Percentiles rank a stretch among this genome's conserved stretches.
These are phyloP conservation scores for Polia nebulosa DNA, from an alignment of 2,888 invertebrate genomes.

Conservation along the genomic window DNA sequence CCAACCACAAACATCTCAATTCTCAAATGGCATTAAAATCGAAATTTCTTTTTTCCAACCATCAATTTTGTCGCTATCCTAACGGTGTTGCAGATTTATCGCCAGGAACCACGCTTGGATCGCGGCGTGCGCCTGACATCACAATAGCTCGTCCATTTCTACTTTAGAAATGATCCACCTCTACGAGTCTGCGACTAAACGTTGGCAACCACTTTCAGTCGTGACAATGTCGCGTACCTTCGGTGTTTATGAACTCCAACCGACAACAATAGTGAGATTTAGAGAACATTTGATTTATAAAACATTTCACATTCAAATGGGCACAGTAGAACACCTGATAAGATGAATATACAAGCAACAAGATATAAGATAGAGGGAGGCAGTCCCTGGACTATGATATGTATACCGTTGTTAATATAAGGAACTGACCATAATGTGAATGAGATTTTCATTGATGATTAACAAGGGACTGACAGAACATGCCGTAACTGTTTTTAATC, in stretches of 20 bases:
- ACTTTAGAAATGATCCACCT: constrained; percentile 74
- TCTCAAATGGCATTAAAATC: constrained; percentile 39
- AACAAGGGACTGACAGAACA: neutral
- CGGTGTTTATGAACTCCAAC: constrained; percentile 69
- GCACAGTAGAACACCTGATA: constrained; percentile 30
- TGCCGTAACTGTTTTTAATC: neutral
- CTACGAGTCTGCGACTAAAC: constrained; percentile 59
- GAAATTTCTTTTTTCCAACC: constrained; percentile 52
- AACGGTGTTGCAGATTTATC: constrained; percentile 74
- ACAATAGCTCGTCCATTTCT: constrained; percentile 84
- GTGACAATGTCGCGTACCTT: constrained; percentile 71
- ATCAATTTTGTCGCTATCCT: constrained; percentile 67
- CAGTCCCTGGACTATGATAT: neutral
- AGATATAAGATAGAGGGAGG: neutral
- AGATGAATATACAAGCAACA: constrained; percentile 7
- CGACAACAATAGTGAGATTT: constrained; percentile 57
- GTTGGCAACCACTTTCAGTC: constrained; percentile 66
- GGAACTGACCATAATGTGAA: neutral
- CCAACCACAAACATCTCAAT: constrained; percentile 22
- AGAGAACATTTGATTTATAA: constrained; percentile 42
- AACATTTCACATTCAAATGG: constrained; percentile 38
- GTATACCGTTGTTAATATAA: neutral
- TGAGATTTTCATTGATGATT: constrained; percentile 13
- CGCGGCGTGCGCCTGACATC: constrained; percentile 76
- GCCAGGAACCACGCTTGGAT: constrained; percentile 70